Base-by-base conservation (phyloP, 2,888 invertebrate species). In the Zygaena filipendulae region DNA sequence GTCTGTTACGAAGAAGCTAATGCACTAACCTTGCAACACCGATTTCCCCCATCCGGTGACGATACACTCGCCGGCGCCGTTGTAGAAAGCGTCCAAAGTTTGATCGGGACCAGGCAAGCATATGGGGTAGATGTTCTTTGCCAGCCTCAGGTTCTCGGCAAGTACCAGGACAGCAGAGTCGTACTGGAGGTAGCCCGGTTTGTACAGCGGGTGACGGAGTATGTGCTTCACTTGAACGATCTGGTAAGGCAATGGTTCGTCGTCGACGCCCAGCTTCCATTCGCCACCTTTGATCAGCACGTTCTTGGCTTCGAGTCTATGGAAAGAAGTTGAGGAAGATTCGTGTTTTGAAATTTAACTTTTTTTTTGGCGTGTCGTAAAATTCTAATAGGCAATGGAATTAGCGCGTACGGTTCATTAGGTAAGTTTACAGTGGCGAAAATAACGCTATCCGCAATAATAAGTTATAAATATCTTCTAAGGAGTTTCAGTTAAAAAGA, bases 11-110 rank as follows among this genome's bases (percentile, higher is more conserved):
- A n/a, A n/a, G n/a, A n/a, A n/a, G n/a, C n/a, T n/a, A n/a, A n/a
- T 7, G 7, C 1, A 54, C 82, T 83, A 71, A 92, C 92, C 84
- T 84, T 87, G 86, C 26, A 92, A 57, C 3, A 90, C 87, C 39
- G 83, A 81, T 58, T 92, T 91, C 42, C 92, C 92, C 91, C 92
- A 93, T 25, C 92, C 92, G 27, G 91, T 90, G 1, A 88, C 86
- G 4, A 91, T 84, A 40, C 92, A 92, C 27, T 84, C 84, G 18
- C 83, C 84, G 26, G 69, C 81, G 0, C 77, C 72, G 14, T 82
- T 81, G 33, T 85, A 84, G 32, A 82, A 81, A 0, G 84, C 83
- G 36, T 87, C 85, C 27, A 82, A 49, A 0, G 75, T 74, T 2
- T 74, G 71, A 9, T 48, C 45, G 0, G 59, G 43, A 3, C 71